phyloP scores from a whole-genome alignment of 2,113 vertebrate genomes.

The Mellivora capensis region DNA sequence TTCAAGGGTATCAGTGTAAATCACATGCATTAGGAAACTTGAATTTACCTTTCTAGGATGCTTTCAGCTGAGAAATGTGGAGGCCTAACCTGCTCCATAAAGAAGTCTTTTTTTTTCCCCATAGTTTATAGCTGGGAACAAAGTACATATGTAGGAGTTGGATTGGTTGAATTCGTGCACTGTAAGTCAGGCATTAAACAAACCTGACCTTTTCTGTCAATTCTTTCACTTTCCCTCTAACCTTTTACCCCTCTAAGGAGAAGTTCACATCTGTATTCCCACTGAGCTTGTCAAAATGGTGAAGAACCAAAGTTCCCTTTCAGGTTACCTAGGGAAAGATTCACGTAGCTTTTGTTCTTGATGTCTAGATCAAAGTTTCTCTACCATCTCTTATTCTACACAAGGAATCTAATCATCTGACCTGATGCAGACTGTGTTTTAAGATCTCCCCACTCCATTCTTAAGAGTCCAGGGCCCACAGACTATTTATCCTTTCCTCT shows the following conservation, averaged over 20 bases:
- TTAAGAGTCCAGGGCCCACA: background rate
- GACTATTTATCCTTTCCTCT: background rate
- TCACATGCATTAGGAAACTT: background rate
- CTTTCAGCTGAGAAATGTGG: background rate
- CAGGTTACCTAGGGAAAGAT: background rate
- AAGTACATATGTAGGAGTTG: background rate
- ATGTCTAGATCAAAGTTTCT: background rate
- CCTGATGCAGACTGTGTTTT: background rate
- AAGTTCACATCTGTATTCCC: constrained; percentile 4
- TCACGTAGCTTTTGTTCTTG: background rate
- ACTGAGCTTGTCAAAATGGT: background rate
- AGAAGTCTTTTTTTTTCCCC: background rate
- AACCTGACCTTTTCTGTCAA: background rate
- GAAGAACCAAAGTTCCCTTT: background rate
- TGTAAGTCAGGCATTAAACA: background rate
- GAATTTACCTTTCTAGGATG: background rate
- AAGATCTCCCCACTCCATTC: background rate
- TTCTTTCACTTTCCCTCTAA: background rate
- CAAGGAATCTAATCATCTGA: background rate
- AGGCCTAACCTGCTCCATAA: background rate
- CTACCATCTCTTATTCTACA: background rate
- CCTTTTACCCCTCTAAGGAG: background rate
- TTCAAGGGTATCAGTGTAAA: background rate
- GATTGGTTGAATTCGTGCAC: background rate
- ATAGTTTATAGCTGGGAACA: background rate